Percentiles rank a stretch among this genome's conserved stretches.
Conservation (phyloP, 1,140 invertebrate genomes). For the Anthonomus grandis region DNA sequence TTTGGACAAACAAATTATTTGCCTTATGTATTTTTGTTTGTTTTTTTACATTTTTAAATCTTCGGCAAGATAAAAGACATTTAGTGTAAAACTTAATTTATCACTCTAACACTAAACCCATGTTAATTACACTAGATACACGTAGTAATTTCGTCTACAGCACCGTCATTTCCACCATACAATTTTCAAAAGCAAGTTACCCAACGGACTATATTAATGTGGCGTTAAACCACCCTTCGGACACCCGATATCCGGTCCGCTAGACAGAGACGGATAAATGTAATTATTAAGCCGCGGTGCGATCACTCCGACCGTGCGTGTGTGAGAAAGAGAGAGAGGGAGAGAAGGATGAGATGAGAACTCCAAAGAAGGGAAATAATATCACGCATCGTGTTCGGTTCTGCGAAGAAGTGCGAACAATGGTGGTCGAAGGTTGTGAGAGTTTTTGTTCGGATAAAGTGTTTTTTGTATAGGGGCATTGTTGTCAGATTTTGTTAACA, state of each 20-base stretch:
- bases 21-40: no score
- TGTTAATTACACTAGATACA: conserved; percentile 10
- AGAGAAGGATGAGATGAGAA: no score
- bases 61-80: no score
- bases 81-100: no score
- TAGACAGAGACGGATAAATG: conserved; percentile 8
- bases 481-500: conserved; percentile 12
- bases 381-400: conserved; percentile 22
- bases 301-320: not conserved
- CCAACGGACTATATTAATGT: conserved; percentile 28
- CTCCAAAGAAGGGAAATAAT: conserved; percentile 5
- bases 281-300: not conserved
- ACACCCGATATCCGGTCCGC: conserved; percentile 24
- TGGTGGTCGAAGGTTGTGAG: conserved; percentile 24
- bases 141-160: conserved; percentile 5
- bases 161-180: conserved; percentile 11
- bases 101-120: no score
- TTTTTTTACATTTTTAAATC: no score
- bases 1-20: no score
- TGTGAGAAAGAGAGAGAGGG: conserved; percentile 11
- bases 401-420: conserved; percentile 26
- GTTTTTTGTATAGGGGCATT: not conserved
- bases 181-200: conserved; percentile 14
- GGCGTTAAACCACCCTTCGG: conserved; percentile 23
- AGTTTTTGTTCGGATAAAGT: not conserved